Conservation (phyloP, 2,797 vertebrate species). For the Enteromius viviparus region DNA sequence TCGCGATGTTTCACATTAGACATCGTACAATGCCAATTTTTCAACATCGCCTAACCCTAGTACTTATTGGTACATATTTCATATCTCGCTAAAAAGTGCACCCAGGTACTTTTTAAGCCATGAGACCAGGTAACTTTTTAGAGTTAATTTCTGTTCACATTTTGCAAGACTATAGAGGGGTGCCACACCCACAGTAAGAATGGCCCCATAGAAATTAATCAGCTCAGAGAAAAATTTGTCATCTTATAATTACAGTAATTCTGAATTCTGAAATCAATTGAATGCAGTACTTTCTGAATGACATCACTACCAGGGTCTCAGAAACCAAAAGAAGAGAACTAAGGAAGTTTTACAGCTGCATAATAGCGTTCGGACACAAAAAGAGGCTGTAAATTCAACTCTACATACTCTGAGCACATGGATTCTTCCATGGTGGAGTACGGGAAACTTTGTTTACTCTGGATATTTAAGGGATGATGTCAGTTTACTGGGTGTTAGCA, state of each 20-base stretch:
- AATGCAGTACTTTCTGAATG: slow-evolving; percentile 34
- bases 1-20: too few species aligned
- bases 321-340: slow-evolving; percentile 55
- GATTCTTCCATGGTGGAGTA: neutral
- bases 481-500: slow-evolving; percentile 54
- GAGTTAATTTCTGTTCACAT: neutral
- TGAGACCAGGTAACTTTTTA: too few species aligned
- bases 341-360: slow-evolving; percentile 56
- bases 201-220: neutral
- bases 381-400: neutral
- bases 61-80: too few species aligned
- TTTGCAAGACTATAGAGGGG: neutral
- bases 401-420: neutral
- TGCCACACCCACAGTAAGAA: neutral
- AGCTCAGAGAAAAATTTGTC: neutral
- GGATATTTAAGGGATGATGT: slow-evolving; percentile 54
- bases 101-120: too few species aligned
- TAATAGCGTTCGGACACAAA: slow-evolving; percentile 52
- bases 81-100: too few species aligned
- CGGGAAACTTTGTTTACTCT: slow-evolving; percentile 47
- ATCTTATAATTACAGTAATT: slow-evolving; percentile 3
- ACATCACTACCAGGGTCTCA: slow-evolving; percentile 53
- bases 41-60: too few species aligned
- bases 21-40: too few species aligned
- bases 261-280: neutral